phyloP scores from a whole-genome alignment of 2,113 vertebrate species.

The Nicator chloris region DNA sequence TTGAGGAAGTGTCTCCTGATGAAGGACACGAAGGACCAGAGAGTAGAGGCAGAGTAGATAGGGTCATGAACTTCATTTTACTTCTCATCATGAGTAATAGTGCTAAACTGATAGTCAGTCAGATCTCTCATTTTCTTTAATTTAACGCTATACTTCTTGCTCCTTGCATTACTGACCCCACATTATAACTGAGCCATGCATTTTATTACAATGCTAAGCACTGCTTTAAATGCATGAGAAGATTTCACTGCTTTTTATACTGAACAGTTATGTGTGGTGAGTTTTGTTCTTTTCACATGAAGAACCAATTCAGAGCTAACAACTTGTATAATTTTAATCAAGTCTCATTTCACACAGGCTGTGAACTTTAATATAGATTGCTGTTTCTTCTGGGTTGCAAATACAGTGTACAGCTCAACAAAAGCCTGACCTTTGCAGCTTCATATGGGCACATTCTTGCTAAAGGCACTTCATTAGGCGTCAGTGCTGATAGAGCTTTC shows the following conservation, averaged over 20 bases:
- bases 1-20: constrained; percentile 40
- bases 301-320: constrained; percentile 15
- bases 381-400: background rate
- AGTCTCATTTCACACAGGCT: background rate
- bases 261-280: background rate
- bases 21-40: constrained; percentile 35
- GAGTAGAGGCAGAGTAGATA: constrained; percentile 33
- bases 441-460: background rate
- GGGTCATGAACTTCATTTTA: constrained; percentile 58
- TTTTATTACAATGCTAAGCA: constrained; percentile 49
- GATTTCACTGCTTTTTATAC: background rate
- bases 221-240: constrained; percentile 37
- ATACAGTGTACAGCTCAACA: background rate
- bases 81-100: constrained; percentile 54
- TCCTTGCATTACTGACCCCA: constrained; percentile 56
- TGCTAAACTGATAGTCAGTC: constrained; percentile 58
- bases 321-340: constrained; percentile 52
- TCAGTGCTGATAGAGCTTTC: background rate
- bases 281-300: constrained; percentile 25
- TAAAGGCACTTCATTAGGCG: background rate
- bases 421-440: constrained; percentile 1
- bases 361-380: constrained; percentile 14
- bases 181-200: constrained; percentile 1
- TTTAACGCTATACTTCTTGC: constrained; percentile 53
- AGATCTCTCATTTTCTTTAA: constrained; percentile 62